Evolutionary conservation across 2,113 vertebrate genomes (phyloP).

Genomic region (Dolichotis patagonum): DNA sequence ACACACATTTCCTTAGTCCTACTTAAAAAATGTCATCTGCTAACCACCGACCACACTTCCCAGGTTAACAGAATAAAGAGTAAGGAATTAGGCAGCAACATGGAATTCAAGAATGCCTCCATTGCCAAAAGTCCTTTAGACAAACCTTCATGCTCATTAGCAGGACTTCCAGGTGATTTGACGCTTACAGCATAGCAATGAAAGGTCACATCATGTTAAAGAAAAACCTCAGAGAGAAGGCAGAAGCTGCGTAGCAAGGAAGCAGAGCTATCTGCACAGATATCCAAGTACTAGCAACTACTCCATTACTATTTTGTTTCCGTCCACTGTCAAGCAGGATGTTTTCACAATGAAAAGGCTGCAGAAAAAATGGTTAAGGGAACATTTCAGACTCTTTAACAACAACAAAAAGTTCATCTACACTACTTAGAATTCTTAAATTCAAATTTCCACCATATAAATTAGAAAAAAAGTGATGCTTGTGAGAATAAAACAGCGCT

Average conservation of each 20-base stretch:
- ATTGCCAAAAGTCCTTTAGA: neutral
- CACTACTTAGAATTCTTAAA: neutral
- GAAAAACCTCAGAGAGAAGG: neutral
- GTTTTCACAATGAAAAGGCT: neutral
- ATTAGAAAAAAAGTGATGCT: conserved; percentile 37
- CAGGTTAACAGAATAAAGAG: neutral
- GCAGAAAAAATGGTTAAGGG: neutral
- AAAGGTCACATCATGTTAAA: conserved; percentile 7
- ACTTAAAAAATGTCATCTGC: conserved; percentile 44
- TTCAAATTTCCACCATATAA: neutral
- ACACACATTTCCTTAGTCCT: neutral
- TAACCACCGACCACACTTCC: neutral
- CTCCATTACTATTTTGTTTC: neutral
- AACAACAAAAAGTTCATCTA: neutral
- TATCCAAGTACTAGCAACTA: neutral
- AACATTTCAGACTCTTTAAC: neutral
- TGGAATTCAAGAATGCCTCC: neutral
- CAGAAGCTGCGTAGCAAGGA: neutral
- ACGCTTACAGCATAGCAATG: neutral
- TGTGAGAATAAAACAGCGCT: conserved; percentile 10
- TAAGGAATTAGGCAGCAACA: neutral
- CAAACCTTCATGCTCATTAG: neutral
- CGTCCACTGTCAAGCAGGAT: neutral
- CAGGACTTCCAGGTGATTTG: neutral
- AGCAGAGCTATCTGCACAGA: neutral